Percentiles rank a stretch among this genome's conserved stretches.
Conservation (phyloP, 2,797 vertebrate species). For the Clarias platycephalus region DNA sequence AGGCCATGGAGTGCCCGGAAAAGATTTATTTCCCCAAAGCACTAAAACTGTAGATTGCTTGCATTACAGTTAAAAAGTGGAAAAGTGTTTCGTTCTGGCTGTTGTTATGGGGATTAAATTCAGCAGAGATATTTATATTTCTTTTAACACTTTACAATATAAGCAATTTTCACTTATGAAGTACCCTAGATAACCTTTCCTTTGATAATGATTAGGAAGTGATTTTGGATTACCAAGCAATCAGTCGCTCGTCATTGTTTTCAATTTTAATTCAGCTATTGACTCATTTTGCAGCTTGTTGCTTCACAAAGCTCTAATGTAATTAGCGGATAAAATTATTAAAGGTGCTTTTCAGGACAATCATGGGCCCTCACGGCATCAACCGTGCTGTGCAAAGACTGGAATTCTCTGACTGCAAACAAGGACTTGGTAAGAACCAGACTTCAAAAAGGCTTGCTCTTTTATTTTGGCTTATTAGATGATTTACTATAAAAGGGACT, state of each 20-base stretch:
- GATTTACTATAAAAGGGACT: neutral
- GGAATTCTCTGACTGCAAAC: constrained; percentile 80
- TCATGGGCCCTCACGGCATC: constrained; percentile 86
- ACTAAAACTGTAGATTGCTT: constrained; percentile 8
- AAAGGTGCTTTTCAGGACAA: constrained; percentile 73
- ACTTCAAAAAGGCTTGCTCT: neutral
- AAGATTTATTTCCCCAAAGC: no score
- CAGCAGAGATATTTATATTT: constrained; percentile 41
- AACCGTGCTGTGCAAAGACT: constrained; percentile 78
- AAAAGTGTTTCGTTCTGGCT: constrained; percentile 36
- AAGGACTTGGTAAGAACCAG: constrained; percentile 79
- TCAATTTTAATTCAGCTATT: neutral
- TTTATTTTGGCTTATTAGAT: neutral
- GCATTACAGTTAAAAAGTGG: neutral
- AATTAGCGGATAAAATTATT: neutral
- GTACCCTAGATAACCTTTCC: neutral
- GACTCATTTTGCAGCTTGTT: neutral
- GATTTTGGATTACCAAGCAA: neutral
- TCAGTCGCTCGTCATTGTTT: neutral
- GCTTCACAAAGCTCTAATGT: neutral
- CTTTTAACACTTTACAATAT: constrained; percentile 34
- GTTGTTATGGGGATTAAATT: constrained; percentile 49
- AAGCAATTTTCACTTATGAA: constrained; percentile 14
- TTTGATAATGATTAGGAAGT: neutral
- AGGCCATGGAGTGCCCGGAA: no score